A percentile compares a stretch with the other conserved stretches of the same genome.
These are phyloP conservation scores for Oscarella lobularis DNA, from an alignment of 37 sponge, comb jelly and placozoan genomes.

Conservation along the genomic window DNA sequence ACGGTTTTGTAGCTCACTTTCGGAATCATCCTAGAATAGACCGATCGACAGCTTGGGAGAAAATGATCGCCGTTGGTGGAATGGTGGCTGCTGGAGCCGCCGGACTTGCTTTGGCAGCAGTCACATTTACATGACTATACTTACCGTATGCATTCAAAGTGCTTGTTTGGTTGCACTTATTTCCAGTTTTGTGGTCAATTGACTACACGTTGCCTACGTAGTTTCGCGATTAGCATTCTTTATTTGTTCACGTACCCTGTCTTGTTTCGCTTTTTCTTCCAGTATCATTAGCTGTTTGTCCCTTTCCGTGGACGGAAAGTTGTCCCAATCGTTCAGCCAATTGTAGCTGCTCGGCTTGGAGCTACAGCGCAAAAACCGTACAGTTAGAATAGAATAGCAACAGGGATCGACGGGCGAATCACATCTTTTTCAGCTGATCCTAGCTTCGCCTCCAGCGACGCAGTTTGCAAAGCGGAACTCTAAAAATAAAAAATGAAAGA, in stretches of 20 bases:
- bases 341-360: not conserved
- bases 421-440: not conserved
- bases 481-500: not conserved
- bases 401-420: not conserved
- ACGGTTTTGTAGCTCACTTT: not conserved
- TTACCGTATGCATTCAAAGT: not conserved
- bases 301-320: not conserved
- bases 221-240: too few species aligned
- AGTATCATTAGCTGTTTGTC: not conserved
- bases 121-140: not conserved
- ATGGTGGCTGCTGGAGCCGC: too few species aligned
- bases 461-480: not conserved
- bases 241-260: too few species aligned
- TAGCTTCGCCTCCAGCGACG: not conserved
- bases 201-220: not conserved
- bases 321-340: not conserved
- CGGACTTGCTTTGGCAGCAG: not conserved
- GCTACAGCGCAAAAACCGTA: not conserved
- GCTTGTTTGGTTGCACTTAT: not conserved
- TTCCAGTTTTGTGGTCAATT: not conserved
- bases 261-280: not conserved
- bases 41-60: not conserved
- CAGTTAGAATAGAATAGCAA: not conserved
- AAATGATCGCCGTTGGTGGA: not conserved
- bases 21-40: not conserved